Evolutionary conservation across 2,113 vertebrate species (phyloP).

Genomic region (human (Homo sapiens)): GRCh38 chr11:71193001-71193500

Average conservation of each 20-base stretch:
- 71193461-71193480: not conserved
- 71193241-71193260: accelerated
- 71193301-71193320: not conserved
- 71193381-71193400: not conserved
- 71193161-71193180: too few species aligned
- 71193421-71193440: not conserved
- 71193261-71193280: too few species aligned
- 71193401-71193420: not conserved
- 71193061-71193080: accelerated
- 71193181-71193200: accelerated
- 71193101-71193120: accelerated
- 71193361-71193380: too few species aligned
- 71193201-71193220: accelerated
- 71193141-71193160: accelerated
- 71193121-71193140: not conserved
- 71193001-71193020: not conserved
- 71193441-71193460: not conserved
- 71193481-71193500: not conserved
- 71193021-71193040: not conserved
- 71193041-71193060: not conserved
- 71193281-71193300: not conserved
- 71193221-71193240: not conserved
- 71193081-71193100: not conserved
- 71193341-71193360: too few species aligned
- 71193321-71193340: too few species aligned